These are phyloP conservation scores for Ophioderma brevispina DNA, from an alignment of 35 echinoderm and acorn worm species.

Conservation along the genomic window DNA sequence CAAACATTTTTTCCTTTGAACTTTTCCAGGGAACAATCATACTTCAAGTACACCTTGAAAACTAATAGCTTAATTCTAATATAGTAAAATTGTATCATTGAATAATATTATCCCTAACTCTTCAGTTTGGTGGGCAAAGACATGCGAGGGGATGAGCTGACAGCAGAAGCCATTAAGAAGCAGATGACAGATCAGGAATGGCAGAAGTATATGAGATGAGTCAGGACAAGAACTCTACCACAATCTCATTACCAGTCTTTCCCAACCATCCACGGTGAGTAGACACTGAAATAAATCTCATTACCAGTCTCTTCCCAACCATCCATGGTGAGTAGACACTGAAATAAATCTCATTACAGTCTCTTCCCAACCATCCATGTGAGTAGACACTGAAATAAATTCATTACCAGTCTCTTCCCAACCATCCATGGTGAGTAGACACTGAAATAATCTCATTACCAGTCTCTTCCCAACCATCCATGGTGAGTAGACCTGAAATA, in stretches of 20 bases:
- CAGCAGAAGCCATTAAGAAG: slow-evolving; percentile 98
- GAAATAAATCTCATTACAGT: slow-evolving; percentile 84
- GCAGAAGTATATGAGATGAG: slow-evolving; percentile 99
- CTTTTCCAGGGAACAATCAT: too few relatives aligned
- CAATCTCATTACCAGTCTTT: slow-evolving; percentile 95
- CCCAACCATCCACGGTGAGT: slow-evolving; percentile 95
- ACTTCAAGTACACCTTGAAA: too few relatives aligned
- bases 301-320: slow-evolving; percentile 96
- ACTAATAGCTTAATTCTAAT: too few relatives aligned
- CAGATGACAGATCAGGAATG: slow-evolving; percentile 99
- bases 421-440: too few relatives aligned
- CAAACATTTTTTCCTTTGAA: too few relatives aligned
- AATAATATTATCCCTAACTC: too few relatives aligned
- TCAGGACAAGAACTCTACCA: slow-evolving; percentile 97
- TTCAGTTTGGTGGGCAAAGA: slow-evolving; percentile 97
- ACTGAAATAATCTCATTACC: slow-evolving; percentile 87
- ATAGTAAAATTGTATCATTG: too few relatives aligned
- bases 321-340: slow-evolving; percentile 76
- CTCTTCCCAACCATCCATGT: slow-evolving; percentile 99
- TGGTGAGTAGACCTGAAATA: slow-evolving; percentile 56
- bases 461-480: slow-evolving; percentile 99
- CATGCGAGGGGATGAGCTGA: slow-evolving; percentile 90
- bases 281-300: slow-evolving; percentile 54
- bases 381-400: background rate
- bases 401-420: too few relatives aligned